These are phyloP conservation scores for Atopsyche davidsoni DNA, from an alignment of 1,140 invertebrate species.

Conservation along the genomic window DNA sequence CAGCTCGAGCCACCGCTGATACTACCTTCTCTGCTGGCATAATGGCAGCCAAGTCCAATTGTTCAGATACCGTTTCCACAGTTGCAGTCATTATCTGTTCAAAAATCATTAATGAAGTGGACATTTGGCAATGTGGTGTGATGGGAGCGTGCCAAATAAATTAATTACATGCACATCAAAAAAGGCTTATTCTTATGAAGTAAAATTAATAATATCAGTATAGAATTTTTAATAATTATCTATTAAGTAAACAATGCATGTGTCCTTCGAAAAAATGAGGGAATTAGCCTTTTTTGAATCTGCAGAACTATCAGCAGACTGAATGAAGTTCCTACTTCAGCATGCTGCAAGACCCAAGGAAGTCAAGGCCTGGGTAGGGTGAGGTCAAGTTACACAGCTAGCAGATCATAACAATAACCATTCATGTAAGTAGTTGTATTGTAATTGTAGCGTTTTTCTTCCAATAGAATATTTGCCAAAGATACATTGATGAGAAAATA, in stretches of 20 bases:
- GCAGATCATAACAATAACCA: no score
- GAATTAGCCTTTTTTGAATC: constrained; percentile 9
- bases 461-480: no score
- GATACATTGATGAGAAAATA: no score
- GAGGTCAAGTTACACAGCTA: no score
- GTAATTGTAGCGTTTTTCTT: no score
- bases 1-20: constrained; percentile 73
- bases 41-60: constrained; percentile 75
- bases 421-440: no score
- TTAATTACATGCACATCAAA: constrained; percentile 14
- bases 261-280: no score
- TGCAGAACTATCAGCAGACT: constrained; percentile 6
- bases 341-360: constrained; percentile 26
- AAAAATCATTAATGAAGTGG: constrained; percentile 1
- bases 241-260: no score
- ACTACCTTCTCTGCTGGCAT: constrained; percentile 76
- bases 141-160: constrained; percentile 12
- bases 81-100: constrained; percentile 85
- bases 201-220: background rate
- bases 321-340: constrained; percentile 18
- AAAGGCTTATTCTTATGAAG: constrained; percentile 3
- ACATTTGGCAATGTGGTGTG: background rate
- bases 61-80: constrained; percentile 86
- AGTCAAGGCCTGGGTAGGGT: constrained; percentile 22
- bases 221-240: background rate